Conservation (phyloP, 1,140 invertebrate species). For the Bombus breviceps region DNA sequence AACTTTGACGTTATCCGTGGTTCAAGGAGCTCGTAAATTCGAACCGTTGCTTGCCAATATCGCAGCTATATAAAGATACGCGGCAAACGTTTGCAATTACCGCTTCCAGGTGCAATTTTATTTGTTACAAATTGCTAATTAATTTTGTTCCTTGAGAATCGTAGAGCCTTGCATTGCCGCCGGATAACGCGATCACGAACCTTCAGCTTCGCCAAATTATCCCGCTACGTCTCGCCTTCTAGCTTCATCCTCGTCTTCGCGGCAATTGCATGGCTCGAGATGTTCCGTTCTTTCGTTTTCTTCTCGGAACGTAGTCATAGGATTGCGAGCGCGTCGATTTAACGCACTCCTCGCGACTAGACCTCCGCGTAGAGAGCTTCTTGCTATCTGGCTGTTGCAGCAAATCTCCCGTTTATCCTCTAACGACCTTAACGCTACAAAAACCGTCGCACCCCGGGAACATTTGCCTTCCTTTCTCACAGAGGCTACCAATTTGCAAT, state of each 20-base stretch:
- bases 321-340: conserved; percentile 32
- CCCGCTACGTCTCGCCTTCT: neutral
- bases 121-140: no score
- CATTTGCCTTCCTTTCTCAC: conserved; percentile 50
- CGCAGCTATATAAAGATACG: conserved; percentile 63
- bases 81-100: neutral
- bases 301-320: conserved; percentile 50
- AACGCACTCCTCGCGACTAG: conserved; percentile 31
- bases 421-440: conserved; percentile 51
- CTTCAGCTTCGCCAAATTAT: neutral
- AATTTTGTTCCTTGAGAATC: no score
- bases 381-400: conserved; percentile 42
- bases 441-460: conserved; percentile 27
- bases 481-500: conserved; percentile 4
- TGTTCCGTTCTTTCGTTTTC: conserved; percentile 19
- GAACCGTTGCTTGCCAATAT: conserved; percentile 45
- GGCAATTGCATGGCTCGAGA: neutral
- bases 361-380: conserved; percentile 55
- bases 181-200: no score
- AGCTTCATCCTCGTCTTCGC: neutral
- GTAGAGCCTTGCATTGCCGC: no score
- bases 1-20: conserved; percentile 32
- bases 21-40: conserved; percentile 57
- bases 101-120: no score
- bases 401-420: conserved; percentile 36